Percentiles rank a stretch among this genome's conserved stretches.
These are phyloP conservation scores for Psettodes erumei DNA, from an alignment of 2,113 vertebrate species.

Conservation along the genomic window DNA sequence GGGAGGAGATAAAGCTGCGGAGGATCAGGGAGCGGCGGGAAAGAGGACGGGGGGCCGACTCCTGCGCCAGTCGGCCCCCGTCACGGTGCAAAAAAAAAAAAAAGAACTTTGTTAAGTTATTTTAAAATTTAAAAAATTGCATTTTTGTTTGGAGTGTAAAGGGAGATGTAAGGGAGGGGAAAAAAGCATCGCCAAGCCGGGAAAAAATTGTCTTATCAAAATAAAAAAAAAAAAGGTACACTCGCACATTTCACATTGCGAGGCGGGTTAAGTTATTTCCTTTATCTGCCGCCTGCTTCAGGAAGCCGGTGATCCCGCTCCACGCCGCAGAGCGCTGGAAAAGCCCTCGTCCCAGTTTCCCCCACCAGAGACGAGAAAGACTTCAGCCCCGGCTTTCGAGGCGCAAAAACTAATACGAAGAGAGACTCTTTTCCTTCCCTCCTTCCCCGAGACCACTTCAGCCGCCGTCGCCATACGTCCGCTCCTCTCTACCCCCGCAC, in stretches of 20 bases:
- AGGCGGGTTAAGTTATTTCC: background rate
- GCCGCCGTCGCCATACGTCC: conserved; percentile 10
- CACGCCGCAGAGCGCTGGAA: background rate
- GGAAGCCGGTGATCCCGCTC: background rate
- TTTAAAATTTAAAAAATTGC: conserved; percentile 6
- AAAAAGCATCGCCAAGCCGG: background rate
- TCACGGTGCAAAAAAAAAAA: background rate
- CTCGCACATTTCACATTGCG: background rate
- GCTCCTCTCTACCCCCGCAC: conserved; percentile 27
- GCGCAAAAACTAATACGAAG: conserved; percentile 38
- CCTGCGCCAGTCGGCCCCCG: conserved; percentile 22
- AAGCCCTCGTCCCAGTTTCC: background rate
- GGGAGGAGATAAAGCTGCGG: conserved; percentile 59
- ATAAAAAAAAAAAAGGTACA: too few species aligned
- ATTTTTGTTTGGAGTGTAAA: background rate
- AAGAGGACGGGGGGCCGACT: conserved; percentile 7
- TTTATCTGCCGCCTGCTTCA: background rate
- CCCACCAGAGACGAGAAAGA: background rate
- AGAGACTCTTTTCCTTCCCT: background rate
- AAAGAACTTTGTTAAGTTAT: background rate
- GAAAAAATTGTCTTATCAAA: background rate
- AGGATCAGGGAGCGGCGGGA: conserved; percentile 16
- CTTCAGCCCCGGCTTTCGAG: conserved; percentile 25
- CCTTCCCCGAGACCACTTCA: conserved; percentile 43
- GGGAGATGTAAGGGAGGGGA: background rate